Conservation (phyloP, 1,140 invertebrate species). For the Megathymus violae region DNA sequence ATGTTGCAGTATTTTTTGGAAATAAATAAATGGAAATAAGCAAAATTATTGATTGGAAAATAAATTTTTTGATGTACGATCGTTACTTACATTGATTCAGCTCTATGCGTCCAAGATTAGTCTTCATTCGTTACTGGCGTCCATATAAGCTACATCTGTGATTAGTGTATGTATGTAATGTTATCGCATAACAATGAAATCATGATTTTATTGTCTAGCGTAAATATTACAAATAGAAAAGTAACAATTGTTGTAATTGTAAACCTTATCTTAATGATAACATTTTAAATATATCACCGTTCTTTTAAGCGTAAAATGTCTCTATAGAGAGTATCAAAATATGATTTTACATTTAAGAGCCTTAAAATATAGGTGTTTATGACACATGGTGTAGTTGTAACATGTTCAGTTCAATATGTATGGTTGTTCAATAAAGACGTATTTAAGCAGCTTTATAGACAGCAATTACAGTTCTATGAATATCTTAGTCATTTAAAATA, state of each 20-base stretch:
- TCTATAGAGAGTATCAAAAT: too few species aligned
- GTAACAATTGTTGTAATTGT: slow-evolving; percentile 21
- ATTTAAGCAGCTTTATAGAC: not conserved
- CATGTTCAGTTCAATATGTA: slow-evolving; percentile 8
- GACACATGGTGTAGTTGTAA: not conserved
- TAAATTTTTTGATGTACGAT: not conserved
- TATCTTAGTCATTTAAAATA: not conserved
- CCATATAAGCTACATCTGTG: slow-evolving; percentile 64
- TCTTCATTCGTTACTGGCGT: slow-evolving; percentile 51
- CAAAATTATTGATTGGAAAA: not conserved
- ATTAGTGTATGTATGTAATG: slow-evolving; percentile 56
- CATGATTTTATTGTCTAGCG: slow-evolving; percentile 32
- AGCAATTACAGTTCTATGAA: too few species aligned
- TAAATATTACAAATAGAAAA: not conserved
- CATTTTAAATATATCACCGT: too few species aligned
- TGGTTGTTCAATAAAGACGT: slow-evolving; percentile 4
- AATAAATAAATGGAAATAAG: slow-evolving; percentile 48
- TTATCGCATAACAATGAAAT: slow-evolving; percentile 53
- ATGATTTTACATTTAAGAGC: too few species aligned
- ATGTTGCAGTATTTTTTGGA: slow-evolving; percentile 42
- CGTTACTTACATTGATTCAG: too few species aligned
- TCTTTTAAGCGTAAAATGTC: too few species aligned
- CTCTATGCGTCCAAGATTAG: slow-evolving; percentile 46
- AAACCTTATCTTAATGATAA: too few species aligned
- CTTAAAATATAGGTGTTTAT: too few species aligned